These are phyloP conservation scores for Orthonevra nobilis DNA, from an alignment of 2,888 invertebrate genomes.

Conservation along the genomic window DNA sequence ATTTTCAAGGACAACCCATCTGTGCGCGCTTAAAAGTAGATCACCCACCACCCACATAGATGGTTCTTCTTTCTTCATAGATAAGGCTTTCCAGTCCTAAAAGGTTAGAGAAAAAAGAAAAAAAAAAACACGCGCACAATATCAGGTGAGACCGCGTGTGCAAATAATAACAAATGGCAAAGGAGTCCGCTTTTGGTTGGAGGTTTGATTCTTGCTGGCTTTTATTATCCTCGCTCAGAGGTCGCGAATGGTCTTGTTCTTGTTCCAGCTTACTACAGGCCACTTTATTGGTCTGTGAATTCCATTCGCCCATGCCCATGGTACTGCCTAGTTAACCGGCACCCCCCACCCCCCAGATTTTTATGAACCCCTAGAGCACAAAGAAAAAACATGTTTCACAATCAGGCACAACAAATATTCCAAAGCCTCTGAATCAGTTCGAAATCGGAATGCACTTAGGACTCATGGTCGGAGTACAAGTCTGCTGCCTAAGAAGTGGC, in stretches of 20 bases:
- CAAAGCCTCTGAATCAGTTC: slow-evolving; percentile 57
- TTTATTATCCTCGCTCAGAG: slow-evolving; percentile 51
- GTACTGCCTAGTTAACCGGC: slow-evolving; percentile 41
- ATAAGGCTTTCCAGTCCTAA: slow-evolving; percentile 32
- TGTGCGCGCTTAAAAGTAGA: too few relatives aligned
- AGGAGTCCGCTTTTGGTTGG: slow-evolving; percentile 26
- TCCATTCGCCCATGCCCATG: slow-evolving; percentile 23
- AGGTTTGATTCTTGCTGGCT: slow-evolving; percentile 59
- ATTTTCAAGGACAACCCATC: slow-evolving; percentile 54
- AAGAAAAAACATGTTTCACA: slow-evolving; percentile 63
- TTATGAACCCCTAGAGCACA: too few relatives aligned
- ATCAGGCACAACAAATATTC: slow-evolving; percentile 51
- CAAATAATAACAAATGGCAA: slow-evolving; percentile 57
- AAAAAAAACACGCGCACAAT: slow-evolving; percentile 19
- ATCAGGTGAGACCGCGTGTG: slow-evolving; percentile 42
- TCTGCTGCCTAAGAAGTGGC: slow-evolving; percentile 15
- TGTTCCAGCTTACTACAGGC: slow-evolving; percentile 16
- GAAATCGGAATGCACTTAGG: slow-evolving; percentile 65
- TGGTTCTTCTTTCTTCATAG: slow-evolving; percentile 19
- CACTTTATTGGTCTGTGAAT: slow-evolving; percentile 43
- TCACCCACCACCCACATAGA: too few relatives aligned
- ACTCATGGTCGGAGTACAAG: slow-evolving; percentile 59
- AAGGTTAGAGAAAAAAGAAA: too few relatives aligned
- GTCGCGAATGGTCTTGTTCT: slow-evolving; percentile 46
- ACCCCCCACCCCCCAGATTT: slow-evolving; percentile 33